Conservation (phyloP, 1,140 invertebrate genomes). For the Holotrichia oblita region DNA sequence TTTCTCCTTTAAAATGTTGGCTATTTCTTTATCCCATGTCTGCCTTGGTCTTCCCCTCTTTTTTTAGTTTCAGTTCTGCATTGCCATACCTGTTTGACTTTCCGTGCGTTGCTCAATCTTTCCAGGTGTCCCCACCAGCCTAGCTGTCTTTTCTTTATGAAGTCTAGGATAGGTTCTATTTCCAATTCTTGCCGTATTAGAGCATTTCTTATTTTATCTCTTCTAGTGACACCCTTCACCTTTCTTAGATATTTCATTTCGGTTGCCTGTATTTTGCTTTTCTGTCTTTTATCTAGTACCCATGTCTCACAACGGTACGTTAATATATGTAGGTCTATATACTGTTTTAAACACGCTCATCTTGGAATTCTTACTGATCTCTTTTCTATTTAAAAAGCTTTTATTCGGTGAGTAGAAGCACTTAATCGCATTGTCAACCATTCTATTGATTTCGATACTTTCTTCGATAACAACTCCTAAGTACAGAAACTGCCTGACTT, state of each 20-base stretch:
- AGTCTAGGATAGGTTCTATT: background rate
- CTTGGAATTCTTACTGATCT: background rate
- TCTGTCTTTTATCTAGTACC: background rate
- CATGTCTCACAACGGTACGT: background rate
- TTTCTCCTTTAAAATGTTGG: slow-evolving; percentile 9
- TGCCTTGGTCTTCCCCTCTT: slow-evolving; percentile 12
- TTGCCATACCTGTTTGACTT: background rate
- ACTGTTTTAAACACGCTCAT: background rate
- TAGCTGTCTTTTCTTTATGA: background rate
- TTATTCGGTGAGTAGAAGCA: background rate
- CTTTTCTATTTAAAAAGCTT: background rate
- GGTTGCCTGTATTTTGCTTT: background rate
- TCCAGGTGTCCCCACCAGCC: too few species aligned
- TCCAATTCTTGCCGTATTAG: background rate
- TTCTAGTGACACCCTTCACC: background rate
- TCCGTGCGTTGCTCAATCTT: too few species aligned
- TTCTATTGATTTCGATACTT: background rate
- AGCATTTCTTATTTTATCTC: slow-evolving; percentile 2
- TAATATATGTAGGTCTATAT: background rate
- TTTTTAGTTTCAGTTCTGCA: background rate
- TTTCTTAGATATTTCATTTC: slow-evolving; percentile 10
- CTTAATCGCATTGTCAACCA: background rate
- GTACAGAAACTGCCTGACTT: background rate
- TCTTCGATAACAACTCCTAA: slow-evolving; percentile 13
- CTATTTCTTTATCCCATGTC: background rate